Evolutionary conservation across 2,888 invertebrate genomes (phyloP), one percentile per base, ranked within the genome.

Genomic region (Eristalis arbustorum): DNA sequence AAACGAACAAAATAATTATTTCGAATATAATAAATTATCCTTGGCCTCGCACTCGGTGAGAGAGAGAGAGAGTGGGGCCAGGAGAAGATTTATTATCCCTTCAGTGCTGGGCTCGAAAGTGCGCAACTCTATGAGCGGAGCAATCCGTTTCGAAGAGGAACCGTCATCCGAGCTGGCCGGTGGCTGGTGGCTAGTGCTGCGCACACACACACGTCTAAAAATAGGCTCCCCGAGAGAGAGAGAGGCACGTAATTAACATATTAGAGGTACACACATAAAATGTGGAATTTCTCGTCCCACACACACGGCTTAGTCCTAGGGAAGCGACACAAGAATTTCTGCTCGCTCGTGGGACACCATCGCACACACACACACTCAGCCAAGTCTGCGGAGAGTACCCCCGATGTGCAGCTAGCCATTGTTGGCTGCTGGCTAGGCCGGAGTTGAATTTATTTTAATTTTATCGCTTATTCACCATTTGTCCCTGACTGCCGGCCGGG

Each of bases 241-340:
- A 85, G 77, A 66, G 71, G 74, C 75, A 84, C 81, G 88, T 89
- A 89, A 89, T 89, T 89, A 89, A 89, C 89, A 89, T 89, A 89
- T 89, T 88, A 88, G 84, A 89, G 88, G 84, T 88, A 82, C 88
- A 89, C 88, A 88, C 83, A 85, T 62, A 88, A 88, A 84, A 88
- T 88, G 88, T 88, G 88, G 84, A 88, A 88, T 88, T 88, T 81
- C 42, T 83, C 88, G 88, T 88, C 88, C 89, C 89, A 89, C 89
- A 88, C 89, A 88, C 88, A 88, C 75, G 67, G 61, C 78, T 69
- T 66, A 40, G 73, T 77, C 81, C 73, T 74, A 64, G 56, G 67
- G 62, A 66, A 75, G 64, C 62, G 62, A 79, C 31, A 79, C 31
- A 75, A 82, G 74, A 82, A 82, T 82, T 82, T 87, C 57, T 18